Conservation (phyloP, 2,797 vertebrate genomes). For the Neoniphon sammara region DNA sequence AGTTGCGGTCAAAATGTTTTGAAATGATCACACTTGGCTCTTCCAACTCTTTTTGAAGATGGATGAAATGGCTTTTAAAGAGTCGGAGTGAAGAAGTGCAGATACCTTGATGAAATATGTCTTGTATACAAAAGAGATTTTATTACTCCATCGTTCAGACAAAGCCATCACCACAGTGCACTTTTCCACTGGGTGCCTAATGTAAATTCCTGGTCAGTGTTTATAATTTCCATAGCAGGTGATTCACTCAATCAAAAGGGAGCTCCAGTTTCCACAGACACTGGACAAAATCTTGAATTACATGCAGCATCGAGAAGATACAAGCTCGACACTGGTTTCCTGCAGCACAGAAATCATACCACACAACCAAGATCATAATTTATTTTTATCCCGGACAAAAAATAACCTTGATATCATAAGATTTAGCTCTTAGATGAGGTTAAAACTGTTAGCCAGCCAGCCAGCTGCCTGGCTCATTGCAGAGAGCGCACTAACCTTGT, state of each 20-base stretch:
- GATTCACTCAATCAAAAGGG: slow-evolving; percentile 77
- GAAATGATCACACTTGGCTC: slow-evolving; percentile 80
- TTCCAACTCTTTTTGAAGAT: slow-evolving; percentile 77
- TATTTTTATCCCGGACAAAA: slow-evolving; percentile 31
- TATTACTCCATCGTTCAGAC: slow-evolving; percentile 77
- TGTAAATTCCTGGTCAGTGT: slow-evolving; percentile 80
- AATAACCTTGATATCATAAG: slow-evolving; percentile 58
- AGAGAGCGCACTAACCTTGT: slow-evolving; percentile 63
- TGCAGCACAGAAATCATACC: slow-evolving; percentile 4
- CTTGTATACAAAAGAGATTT: slow-evolving; percentile 78
- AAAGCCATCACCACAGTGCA: slow-evolving; percentile 68
- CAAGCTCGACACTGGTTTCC: slow-evolving; percentile 14
- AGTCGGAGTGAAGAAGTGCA: slow-evolving; percentile 79
- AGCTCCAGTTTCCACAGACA: slow-evolving; percentile 64
- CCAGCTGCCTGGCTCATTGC: slow-evolving; percentile 65
- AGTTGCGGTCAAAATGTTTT: slow-evolving; percentile 69
- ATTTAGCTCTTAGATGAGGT: slow-evolving; percentile 51
- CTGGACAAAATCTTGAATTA: slow-evolving; percentile 57
- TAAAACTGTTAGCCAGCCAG: slow-evolving; percentile 68
- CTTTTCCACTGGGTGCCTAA: slow-evolving; percentile 79
- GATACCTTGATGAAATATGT: slow-evolving; percentile 78
- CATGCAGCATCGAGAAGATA: slow-evolving; percentile 45
- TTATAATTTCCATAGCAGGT: slow-evolving; percentile 81
- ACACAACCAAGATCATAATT: slow-evolving; percentile 4
- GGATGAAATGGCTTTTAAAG: slow-evolving; percentile 84